A percentile compares a stretch with the other conserved stretches of the same genome.
Evolutionary conservation across 2,113 vertebrate species (phyloP).

Genomic region (Gymnarchus niloticus): DNA sequence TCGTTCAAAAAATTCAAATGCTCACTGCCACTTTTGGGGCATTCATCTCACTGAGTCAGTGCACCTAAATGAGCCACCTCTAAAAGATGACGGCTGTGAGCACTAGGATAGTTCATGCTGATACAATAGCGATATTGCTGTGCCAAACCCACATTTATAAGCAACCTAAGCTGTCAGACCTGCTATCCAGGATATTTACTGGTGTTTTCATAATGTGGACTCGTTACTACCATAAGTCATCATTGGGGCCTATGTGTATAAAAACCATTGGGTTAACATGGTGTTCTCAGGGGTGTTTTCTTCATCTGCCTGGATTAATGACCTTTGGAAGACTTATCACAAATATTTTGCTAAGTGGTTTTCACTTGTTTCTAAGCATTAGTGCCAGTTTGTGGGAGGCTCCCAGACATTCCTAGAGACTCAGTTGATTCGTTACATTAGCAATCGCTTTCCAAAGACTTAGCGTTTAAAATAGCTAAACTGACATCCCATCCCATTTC

Average conservation of each 20-base stretch:
- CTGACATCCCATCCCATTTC: not conserved
- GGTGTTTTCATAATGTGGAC: not conserved
- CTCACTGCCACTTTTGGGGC: not conserved
- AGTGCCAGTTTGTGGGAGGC: not conserved
- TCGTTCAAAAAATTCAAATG: not conserved
- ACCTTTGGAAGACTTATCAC: not conserved
- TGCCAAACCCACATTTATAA: not conserved
- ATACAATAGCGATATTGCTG: not conserved
- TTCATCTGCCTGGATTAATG: not conserved
- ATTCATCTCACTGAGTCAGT: not conserved
- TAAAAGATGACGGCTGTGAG: not conserved
- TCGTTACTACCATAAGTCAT: not conserved
- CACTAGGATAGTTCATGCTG: not conserved
- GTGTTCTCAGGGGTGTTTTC: not conserved
- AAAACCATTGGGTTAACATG: not conserved
- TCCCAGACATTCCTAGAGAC: not conserved
- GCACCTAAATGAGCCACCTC: not conserved
- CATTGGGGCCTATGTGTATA: not conserved
- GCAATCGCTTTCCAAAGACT: not conserved
- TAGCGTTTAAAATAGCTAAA: not conserved
- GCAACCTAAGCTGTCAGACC: not conserved
- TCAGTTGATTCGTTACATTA: not conserved
- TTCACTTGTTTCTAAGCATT: not conserved
- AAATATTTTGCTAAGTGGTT: not conserved
- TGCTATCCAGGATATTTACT: not conserved